Evolutionary conservation across 2,797 vertebrate genomes (phyloP).

Genomic region (Alauda arvensis): DNA sequence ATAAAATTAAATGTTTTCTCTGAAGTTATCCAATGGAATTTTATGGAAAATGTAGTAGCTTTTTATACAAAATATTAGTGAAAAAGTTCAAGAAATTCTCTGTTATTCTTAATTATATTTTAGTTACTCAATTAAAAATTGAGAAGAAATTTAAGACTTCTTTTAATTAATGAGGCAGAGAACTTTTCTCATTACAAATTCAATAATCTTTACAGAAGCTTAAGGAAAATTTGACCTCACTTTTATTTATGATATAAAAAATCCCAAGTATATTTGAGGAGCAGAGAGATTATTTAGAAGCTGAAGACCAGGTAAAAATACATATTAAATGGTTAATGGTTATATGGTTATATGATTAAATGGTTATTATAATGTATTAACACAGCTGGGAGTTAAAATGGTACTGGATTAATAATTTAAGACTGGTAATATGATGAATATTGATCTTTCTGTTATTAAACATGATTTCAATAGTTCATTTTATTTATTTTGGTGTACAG

Average conservation of each 20-base stretch:
- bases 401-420: neutral
- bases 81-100: neutral
- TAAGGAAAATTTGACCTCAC: neutral
- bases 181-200: neutral
- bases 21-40: neutral
- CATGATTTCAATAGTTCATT: neutral
- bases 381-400: neutral
- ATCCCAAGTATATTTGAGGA: neutral
- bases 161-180: neutral
- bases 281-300: neutral
- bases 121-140: neutral
- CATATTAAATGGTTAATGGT: neutral
- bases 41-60: neutral
- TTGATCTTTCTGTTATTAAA: neutral
- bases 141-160: rapidly evolving
- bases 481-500: neutral
- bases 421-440: neutral
- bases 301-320: neutral
- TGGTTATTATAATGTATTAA: neutral
- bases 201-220: neutral
- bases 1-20: neutral
- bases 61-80: neutral
- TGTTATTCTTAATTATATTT: neutral
- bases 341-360: neutral
- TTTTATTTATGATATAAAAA: neutral